Evolutionary conservation across 1,140 invertebrate species (phyloP), one percentile per base, ranked within the genome.

Genomic region (Magallana ariakensis): DNA sequence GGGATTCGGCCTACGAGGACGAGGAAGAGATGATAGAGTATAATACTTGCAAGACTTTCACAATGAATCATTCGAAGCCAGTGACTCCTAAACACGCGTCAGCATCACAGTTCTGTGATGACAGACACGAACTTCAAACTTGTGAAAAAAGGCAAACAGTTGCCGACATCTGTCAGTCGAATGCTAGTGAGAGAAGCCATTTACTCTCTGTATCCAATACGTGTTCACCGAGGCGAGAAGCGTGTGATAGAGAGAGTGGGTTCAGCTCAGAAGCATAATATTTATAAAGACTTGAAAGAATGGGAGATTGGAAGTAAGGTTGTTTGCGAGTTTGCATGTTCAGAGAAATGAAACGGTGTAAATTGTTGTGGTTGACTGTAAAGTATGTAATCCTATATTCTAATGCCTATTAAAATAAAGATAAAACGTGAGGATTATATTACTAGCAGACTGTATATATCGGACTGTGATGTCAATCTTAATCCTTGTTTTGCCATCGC

Each of bases 1-100:
- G 90, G 54, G 91, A 91, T 57, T 91, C 89, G 0, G 90, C 88
- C 9, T 92, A 89, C 81, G 90, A 89, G 13, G 91, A 92, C 33
- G 91, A 92, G 70, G 90, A 90, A 22, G 88, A 89, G 56, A 85
- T 89, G 85, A 46, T 89, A n/a, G 88, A 87, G 19, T 89, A 89
- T 26, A 80, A 89, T 55, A 84, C 84, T 62, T 57, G 53, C 46
- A 26, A 60, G 83, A 22, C 62, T 19, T 84, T 26, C 46, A 22
- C 80, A 22, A 26, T 56, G 53, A 53, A 56, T 26, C n/a, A 80
- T 16, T 80, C 80, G 10, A 80, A 86, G 11, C 16, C 53, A 4
- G 85, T 81, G 46, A 26, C 22, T 80, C 66, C 70, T 22, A 57
- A 86, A 86, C 58, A 57, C 7, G 46, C 54, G 46, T 54, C 33